These are phyloP conservation scores for Catharus minimus DNA, from an alignment of 2,113 vertebrate species.

Conservation along the genomic window DNA sequence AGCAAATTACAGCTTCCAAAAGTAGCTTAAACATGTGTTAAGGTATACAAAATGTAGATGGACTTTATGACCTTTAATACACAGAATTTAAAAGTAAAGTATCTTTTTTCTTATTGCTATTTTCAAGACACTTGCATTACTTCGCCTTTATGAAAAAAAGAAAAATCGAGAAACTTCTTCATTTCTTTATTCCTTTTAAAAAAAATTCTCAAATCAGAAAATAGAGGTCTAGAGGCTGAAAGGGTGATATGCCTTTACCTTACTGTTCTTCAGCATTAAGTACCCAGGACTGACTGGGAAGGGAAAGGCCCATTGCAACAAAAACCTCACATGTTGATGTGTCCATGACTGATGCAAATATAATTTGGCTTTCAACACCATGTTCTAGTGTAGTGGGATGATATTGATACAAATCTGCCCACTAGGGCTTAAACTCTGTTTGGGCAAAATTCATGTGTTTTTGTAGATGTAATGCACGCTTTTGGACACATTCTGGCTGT, in stretches of 20 bases:
- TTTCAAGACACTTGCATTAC: neutral
- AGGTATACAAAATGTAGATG: neutral
- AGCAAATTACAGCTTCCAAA: neutral
- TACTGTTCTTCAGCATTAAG: neutral
- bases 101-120: neutral
- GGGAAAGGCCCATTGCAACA: neutral
- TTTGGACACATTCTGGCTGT: neutral
- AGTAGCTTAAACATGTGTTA: neutral
- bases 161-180: neutral
- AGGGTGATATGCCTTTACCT: neutral
- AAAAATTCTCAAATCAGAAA: neutral
- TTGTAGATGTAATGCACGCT: neutral
- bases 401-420: neutral
- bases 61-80: neutral
- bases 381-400: neutral
- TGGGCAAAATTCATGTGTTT: neutral
- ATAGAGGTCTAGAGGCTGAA: neutral
- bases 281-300: neutral
- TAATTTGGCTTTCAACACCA: neutral
- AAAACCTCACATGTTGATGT: accelerated
- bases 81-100: neutral
- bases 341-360: neutral
- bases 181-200: neutral
- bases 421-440: neutral
- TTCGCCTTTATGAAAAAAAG: neutral